Conservation (phyloP, 2,888 invertebrate genomes). For the Tethea ocularis region DNA sequence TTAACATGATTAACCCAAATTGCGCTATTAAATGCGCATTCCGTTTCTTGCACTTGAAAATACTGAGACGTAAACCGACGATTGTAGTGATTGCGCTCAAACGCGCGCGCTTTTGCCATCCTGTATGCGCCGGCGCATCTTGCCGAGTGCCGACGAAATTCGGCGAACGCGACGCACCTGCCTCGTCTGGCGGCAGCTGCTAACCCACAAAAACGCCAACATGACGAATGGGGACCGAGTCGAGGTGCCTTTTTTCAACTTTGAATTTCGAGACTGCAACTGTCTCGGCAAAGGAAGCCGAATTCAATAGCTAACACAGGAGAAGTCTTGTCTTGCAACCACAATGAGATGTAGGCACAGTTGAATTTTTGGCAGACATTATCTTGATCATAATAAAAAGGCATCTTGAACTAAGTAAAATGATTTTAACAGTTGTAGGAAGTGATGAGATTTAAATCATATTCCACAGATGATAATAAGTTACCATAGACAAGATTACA, state of each 20-base stretch:
- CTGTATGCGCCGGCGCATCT: conserved; percentile 13
- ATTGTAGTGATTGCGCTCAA: conserved; percentile 8
- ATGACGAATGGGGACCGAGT: conserved; percentile 28
- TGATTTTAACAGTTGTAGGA: no score
- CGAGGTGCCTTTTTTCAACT: neutral
- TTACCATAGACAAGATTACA: neutral
- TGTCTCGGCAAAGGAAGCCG: neutral
- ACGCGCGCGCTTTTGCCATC: conserved; percentile 8
- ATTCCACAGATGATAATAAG: neutral
- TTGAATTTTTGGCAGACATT: neutral
- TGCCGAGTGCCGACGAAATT: conserved; percentile 33
- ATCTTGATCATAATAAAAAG: no score
- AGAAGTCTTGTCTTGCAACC: neutral
- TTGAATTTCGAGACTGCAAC: neutral
- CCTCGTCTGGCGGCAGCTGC: conserved; percentile 41
- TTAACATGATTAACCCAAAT: neutral
- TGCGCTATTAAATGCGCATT: neutral
- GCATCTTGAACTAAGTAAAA: no score
- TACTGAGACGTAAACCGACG: neutral
- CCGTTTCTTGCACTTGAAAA: conserved; percentile 4
- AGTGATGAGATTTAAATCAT: no score
- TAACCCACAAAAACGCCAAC: conserved; percentile 30
- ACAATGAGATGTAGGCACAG: neutral
- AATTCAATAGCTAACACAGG: neutral
- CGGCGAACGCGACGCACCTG: conserved; percentile 62